These are phyloP conservation scores for Heliconius hortense DNA, from an alignment of 2,888 invertebrate genomes.

Conservation along the genomic window DNA sequence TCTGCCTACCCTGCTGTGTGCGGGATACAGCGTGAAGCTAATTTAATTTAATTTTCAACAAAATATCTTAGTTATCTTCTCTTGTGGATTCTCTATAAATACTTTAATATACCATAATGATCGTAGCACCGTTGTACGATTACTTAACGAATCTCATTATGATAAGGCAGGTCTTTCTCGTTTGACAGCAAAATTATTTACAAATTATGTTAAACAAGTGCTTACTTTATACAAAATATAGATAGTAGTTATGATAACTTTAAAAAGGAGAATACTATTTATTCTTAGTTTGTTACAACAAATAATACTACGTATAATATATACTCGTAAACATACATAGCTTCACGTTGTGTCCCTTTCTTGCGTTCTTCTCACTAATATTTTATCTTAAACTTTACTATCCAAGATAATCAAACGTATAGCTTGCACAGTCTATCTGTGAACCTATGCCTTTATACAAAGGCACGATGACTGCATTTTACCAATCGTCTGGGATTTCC, in stretches of 20 bases:
- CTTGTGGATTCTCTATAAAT: neutral
- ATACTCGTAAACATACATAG: no score
- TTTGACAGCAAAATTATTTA: slow-evolving; percentile 6
- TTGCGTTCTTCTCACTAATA: no score
- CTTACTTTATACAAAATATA: neutral
- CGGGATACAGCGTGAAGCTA: no score
- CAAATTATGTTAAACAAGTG: slow-evolving; percentile 4
- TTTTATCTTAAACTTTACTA: no score
- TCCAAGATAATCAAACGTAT: no score
- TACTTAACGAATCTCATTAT: slow-evolving; percentile 13
- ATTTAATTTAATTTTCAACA: no score
- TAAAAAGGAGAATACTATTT: neutral
- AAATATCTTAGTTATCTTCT: neutral
- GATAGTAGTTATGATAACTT: neutral
- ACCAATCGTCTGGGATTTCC: no score
- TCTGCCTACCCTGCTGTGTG: no score
- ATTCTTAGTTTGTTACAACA: neutral
- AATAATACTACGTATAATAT: neutral
- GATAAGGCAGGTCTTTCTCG: neutral
- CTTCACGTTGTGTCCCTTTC: no score
- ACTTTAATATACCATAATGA: neutral
- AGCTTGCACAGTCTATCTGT: no score
- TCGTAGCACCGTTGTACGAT: neutral
- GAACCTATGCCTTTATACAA: no score
- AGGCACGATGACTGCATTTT: no score